Evolutionary conservation across 2,888 invertebrate species (phyloP).

Genomic region (Argyra leucocephala): DNA sequence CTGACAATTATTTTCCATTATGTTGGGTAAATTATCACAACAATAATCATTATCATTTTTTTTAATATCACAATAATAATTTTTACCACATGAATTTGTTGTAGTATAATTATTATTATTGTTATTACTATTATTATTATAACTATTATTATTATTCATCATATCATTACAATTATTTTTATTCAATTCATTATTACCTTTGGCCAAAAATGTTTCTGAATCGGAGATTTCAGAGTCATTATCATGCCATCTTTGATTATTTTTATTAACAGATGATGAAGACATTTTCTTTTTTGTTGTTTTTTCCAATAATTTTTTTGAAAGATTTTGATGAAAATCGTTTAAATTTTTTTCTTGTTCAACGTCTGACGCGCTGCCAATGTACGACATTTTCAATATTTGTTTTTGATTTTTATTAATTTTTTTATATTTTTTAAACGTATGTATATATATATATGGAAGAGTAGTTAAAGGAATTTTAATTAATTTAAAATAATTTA

Average conservation of each 20-base stretch:
- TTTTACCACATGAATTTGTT: neutral
- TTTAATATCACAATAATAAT: neutral
- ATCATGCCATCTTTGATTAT: conserved; percentile 53
- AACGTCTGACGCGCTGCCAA: conserved; percentile 40
- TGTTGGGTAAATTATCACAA: neutral
- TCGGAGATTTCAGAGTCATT: conserved; percentile 71
- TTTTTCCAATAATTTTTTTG: conserved; percentile 22
- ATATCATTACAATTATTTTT: neutral
- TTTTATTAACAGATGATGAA: conserved; percentile 31
- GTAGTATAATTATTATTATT: neutral
- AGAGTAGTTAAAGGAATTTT: too few species aligned
- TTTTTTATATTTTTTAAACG: neutral
- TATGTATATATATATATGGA: too few species aligned
- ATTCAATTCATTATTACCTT: conserved; percentile 44
- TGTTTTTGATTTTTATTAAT: neutral
- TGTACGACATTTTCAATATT: conserved; percentile 35
- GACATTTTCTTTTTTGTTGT: conserved; percentile 33
- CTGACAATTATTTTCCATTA: neutral
- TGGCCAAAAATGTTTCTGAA: conserved; percentile 66
- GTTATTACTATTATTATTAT: neutral
- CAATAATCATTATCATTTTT: neutral
- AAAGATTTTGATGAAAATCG: conserved; percentile 24
- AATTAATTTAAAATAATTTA: too few species aligned
- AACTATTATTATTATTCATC: too few species aligned
- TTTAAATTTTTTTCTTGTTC: conserved; percentile 39